Percentiles rank a stretch among this genome's conserved stretches.
These are phyloP conservation scores for Bombus affinis DNA, from an alignment of 1,140 invertebrate genomes.

Conservation along the genomic window DNA sequence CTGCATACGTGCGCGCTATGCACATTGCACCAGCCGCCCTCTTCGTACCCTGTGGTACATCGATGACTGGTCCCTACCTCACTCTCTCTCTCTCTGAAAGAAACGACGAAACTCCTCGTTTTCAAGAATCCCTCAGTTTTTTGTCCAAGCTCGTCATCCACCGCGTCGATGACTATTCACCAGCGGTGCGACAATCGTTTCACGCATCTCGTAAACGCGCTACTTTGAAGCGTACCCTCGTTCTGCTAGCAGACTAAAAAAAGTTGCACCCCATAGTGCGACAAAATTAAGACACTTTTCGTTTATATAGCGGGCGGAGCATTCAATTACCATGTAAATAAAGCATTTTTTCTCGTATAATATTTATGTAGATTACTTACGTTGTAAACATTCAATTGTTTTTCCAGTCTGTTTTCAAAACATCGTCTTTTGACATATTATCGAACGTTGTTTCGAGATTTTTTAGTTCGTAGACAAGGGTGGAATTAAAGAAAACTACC, in stretches of 20 bases:
- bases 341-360: not conserved
- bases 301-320: too few species aligned
- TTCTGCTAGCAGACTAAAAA: not conserved
- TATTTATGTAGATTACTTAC: not conserved
- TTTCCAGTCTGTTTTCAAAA: not conserved
- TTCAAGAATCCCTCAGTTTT: conserved; percentile 42
- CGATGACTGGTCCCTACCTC: conserved; percentile 61
- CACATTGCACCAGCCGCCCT: conserved; percentile 20
- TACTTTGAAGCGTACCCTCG: not conserved
- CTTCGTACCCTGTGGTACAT: conserved; percentile 50
- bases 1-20: not conserved
- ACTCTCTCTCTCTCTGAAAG: conserved; percentile 11
- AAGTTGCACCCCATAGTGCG: not conserved
- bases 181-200: conserved; percentile 21
- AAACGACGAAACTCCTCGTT: conserved; percentile 53
- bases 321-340: not conserved
- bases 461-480: not conserved
- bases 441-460: not conserved
- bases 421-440: not conserved
- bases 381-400: not conserved
- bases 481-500: not conserved
- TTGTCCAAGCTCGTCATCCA: not conserved
- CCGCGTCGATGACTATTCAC: conserved; percentile 33
- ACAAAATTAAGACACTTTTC: too few species aligned
- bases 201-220: conserved; percentile 19